Conservation (phyloP, 2,113 vertebrate species). For the Oryzias celebensis region DNA sequence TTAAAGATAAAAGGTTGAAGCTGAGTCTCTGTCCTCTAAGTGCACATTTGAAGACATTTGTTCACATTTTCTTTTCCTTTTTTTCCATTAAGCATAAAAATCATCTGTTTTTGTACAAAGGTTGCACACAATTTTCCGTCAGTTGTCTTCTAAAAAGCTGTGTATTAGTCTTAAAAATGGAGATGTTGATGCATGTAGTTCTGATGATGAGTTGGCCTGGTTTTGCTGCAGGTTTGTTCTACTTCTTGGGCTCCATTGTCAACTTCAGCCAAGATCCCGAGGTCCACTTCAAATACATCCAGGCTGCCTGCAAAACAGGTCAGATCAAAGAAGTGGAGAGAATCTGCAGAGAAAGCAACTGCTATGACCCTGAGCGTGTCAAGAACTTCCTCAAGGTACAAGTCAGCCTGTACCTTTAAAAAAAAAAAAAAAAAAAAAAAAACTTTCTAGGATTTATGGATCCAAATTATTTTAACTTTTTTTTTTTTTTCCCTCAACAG, state of each 20-base stretch:
- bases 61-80: too few relatives aligned
- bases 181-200: too few relatives aligned
- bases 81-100: too few relatives aligned
- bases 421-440: too few relatives aligned
- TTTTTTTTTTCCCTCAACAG: conserved; percentile 69
- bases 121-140: too few relatives aligned
- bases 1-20: too few relatives aligned
- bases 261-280: conserved; percentile 99
- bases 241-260: conserved; percentile 98
- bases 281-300: conserved; percentile 99
- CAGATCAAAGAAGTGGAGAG: conserved; percentile 99
- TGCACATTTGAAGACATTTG: too few relatives aligned
- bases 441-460: too few relatives aligned
- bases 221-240: conserved; percentile 87
- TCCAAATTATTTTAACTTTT: neutral
- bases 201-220: neutral
- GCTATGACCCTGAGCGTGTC: conserved; percentile 96
- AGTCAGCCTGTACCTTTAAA: neutral
- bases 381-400: conserved; percentile 98
- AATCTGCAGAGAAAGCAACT: conserved; percentile 98
- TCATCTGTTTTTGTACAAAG: too few relatives aligned
- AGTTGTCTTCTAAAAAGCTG: too few relatives aligned
- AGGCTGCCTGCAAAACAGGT: conserved; percentile 97
- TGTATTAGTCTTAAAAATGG: too few relatives aligned
- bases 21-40: too few relatives aligned